These are phyloP conservation scores for Luscinia megarhynchos DNA, from an alignment of 2,797 vertebrate genomes.

Conservation along the genomic window DNA sequence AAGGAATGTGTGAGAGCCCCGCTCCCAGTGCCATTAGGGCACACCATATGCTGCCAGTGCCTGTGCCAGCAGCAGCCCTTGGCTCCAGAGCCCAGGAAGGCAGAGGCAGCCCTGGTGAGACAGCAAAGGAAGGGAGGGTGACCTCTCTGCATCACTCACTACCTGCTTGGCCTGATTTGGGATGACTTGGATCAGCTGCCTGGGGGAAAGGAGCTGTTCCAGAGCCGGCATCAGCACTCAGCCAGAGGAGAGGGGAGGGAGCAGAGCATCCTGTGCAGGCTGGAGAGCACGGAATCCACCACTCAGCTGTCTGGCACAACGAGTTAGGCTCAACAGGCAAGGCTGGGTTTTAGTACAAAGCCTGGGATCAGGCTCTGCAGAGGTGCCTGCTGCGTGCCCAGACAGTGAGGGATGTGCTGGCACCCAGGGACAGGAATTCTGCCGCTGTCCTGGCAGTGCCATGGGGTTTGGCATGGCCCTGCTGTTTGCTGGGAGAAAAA, in stretches of 20 bases:
- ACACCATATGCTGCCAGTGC: neutral
- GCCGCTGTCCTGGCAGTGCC: fast-evolving
- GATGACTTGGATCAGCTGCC: neutral
- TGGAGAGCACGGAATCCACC: neutral
- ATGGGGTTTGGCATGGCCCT: neutral
- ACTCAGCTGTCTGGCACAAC: neutral
- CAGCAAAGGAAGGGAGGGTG: neutral
- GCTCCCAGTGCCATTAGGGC: neutral
- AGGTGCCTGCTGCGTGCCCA: neutral
- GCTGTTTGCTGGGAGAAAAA: neutral
- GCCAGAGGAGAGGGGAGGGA: neutral
- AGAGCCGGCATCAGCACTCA: neutral
- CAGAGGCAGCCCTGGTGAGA: neutral
- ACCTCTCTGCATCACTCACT: neutral
- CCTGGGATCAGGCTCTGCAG: neutral
- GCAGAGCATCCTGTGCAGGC: neutral
- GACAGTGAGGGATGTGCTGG: constrained; percentile 24
- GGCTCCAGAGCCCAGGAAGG: neutral
- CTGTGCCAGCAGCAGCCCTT: neutral
- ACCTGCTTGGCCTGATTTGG: neutral
- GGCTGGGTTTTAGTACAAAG: constrained; percentile 44
- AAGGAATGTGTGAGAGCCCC: neutral
- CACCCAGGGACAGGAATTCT: neutral
- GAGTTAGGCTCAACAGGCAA: neutral
- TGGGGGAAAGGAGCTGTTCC: neutral